Evolutionary conservation across 2,797 vertebrate species (phyloP), one percentile per base, ranked within the genome.

Genomic region (Tokudaia tokunoshimensis): DNA sequence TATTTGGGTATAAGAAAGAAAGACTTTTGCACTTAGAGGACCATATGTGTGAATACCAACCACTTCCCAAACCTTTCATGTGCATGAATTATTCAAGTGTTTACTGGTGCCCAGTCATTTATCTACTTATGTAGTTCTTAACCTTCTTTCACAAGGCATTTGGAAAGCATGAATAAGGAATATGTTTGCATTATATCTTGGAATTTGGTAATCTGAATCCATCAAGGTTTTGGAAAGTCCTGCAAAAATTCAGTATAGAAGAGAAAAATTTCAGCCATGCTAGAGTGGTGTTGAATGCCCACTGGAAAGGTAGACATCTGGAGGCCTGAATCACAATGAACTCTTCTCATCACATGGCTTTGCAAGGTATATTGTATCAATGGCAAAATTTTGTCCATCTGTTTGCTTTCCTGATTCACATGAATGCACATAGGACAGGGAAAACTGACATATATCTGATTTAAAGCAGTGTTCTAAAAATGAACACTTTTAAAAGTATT

Each of bases 21-120:
- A 95, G 83, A 78, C 84, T 87, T 84, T 95, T 92, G 93, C 22
- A 72, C 44, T 89, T 89, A 92, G 29, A 63, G 75, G 44, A 74
- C 47, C 72, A 22, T 76, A 78, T 93, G 72, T 88, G 34, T 95
- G 59, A 95, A 59, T 95, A 94, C 67, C 80, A 70, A 94, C 67
- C 80, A 70, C 55, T 94, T 74, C 41, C 75, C 67, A 55, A 94
- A 81, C 52, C 65, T 92, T 95, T 92, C 55, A 31, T 29, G 15
- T 92, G 20, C 59, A 74, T 97, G 93, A 94, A 82, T 94, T 96
- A 83, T 94, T 95, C 63, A 93, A 93, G 93, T 44, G 7, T 94
- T 95, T 97, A 52, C 37, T 91, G 75, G 86, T 95, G 94, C 92
- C 41, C 15, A 44, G 63, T 92, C 75, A 72, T 52, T 96, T 95